These are phyloP conservation scores for Mormyrops attenuatus DNA, from an alignment of 2,797 vertebrate genomes.

Conservation along the genomic window DNA sequence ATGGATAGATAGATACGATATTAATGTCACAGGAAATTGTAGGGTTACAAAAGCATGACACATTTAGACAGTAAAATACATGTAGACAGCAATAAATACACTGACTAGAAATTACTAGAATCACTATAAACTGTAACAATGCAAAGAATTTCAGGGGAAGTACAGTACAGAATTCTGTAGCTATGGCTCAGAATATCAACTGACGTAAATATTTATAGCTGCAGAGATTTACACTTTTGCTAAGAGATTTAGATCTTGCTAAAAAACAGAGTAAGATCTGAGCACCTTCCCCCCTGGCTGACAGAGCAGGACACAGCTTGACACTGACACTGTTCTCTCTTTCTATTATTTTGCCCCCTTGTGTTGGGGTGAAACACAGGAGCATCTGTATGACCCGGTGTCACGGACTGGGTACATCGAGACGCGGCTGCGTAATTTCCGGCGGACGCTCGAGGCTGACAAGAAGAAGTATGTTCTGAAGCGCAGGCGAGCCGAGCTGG, in stretches of 20 bases:
- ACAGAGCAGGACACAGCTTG: not conserved
- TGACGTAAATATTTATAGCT: not conserved
- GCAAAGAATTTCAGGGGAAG: not conserved
- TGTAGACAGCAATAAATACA: not conserved
- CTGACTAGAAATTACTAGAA: not conserved
- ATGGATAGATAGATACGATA: not conserved
- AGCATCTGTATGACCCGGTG: conserved; percentile 29
- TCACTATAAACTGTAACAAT: not conserved
- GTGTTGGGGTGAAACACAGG: not conserved
- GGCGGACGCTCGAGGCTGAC: conserved; percentile 28
- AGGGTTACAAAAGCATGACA: not conserved
- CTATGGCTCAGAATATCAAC: not conserved
- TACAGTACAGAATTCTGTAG: not conserved
- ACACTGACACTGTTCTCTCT: not conserved
- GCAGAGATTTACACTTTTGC: not conserved
- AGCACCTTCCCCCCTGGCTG: not conserved
- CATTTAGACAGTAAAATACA: not conserved
- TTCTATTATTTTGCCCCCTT: not conserved
- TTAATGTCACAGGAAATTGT: not conserved
- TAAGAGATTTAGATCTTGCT: not conserved
- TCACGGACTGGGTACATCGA: conserved; percentile 32
- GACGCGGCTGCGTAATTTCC: conserved; percentile 29
- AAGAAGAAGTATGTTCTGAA: conserved; percentile 35
- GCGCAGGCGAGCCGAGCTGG: conserved; percentile 22
- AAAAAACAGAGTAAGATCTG: not conserved